A percentile compares a stretch with the other conserved stretches of the same genome.
Conservation (phyloP, 2,113 vertebrate genomes). For the Heterocephalus glaber region DNA sequence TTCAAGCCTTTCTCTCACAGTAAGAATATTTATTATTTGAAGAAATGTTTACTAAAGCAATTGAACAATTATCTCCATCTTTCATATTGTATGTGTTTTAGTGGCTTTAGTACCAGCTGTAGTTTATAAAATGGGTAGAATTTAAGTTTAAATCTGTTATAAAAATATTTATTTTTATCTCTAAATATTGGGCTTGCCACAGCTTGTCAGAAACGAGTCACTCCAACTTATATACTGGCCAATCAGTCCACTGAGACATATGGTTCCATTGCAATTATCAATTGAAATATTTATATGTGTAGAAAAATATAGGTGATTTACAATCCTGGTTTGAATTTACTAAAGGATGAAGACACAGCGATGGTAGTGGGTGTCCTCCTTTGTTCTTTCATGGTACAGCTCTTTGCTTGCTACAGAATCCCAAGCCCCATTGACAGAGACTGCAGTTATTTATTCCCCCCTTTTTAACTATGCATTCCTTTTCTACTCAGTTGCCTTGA, state of each 20-base stretch:
- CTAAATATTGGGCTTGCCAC: background rate
- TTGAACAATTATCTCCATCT: background rate
- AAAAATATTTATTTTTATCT: background rate
- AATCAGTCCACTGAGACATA: background rate
- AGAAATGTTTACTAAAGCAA: background rate
- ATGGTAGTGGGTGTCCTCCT: accelerated
- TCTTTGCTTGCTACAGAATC: background rate
- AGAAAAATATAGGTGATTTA: background rate
- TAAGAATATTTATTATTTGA: background rate
- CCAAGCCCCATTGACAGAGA: background rate
- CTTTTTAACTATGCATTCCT: background rate
- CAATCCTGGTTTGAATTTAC: background rate
- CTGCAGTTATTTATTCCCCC: background rate
- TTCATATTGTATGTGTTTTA: background rate
- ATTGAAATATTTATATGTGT: background rate
- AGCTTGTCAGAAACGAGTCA: constrained; percentile 5
- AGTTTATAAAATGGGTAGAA: background rate
- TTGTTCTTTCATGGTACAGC: background rate
- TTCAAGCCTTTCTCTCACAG: background rate
- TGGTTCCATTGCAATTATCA: background rate
- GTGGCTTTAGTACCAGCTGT: background rate
- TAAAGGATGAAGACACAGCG: background rate
- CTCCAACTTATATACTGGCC: background rate
- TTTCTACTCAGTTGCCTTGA: background rate
- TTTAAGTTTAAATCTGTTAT: background rate